Conservation (phyloP, 2,888 invertebrate genomes). For the Drosophila putrida region DNA sequence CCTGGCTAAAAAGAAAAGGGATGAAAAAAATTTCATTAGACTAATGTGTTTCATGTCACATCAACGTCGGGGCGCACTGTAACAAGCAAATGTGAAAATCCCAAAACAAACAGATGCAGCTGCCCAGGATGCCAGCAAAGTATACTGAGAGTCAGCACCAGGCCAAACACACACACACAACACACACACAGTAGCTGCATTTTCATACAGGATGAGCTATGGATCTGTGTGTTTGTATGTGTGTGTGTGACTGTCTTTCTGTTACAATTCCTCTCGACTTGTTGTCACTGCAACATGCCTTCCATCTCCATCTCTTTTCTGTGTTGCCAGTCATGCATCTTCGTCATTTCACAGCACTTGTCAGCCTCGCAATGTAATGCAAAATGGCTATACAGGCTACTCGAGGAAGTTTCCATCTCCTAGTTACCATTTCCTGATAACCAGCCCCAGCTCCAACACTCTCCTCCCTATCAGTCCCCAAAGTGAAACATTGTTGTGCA, state of each 20-base stretch:
- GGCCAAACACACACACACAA: background rate
- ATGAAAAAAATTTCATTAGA: constrained; percentile 69
- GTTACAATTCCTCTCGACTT: constrained; percentile 49
- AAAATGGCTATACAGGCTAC: constrained; percentile 52
- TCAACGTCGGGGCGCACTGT: constrained; percentile 68
- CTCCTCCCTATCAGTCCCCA: background rate
- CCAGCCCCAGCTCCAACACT: constrained; percentile 13
- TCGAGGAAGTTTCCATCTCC: background rate
- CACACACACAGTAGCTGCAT: constrained; percentile 11
- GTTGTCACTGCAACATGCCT: constrained; percentile 72
- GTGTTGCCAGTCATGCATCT: constrained; percentile 64
- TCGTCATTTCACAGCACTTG: constrained; percentile 77
- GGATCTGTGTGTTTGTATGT: constrained; percentile 24
- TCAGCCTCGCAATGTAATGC: constrained; percentile 65
- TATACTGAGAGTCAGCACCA: constrained; percentile 5
- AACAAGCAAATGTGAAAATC: constrained; percentile 72
- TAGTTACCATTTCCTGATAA: constrained; percentile 19
- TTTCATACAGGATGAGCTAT: constrained; percentile 29
- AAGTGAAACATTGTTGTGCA: constrained; percentile 48
- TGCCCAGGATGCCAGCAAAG: constrained; percentile 48
- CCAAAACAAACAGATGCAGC: constrained; percentile 65
- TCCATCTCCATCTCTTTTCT: constrained; percentile 16
- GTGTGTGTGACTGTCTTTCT: constrained; percentile 45
- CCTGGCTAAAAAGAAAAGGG: background rate
- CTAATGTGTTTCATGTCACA: constrained; percentile 79